Conservation (phyloP, 2,797 vertebrate species). For the Chromobotia macracanthus region DNA sequence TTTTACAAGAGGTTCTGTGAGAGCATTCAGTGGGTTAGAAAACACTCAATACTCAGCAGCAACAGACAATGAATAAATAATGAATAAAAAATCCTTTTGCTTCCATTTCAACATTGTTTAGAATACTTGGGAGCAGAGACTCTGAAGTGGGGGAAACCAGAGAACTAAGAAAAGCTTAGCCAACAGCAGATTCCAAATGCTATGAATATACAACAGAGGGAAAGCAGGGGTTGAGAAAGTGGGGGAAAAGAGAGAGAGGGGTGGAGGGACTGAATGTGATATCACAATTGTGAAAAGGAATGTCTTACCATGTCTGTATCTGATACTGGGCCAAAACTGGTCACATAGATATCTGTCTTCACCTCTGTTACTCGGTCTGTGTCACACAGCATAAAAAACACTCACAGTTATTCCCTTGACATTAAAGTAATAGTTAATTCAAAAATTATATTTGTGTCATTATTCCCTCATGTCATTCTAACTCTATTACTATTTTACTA, state of each 20-base stretch:
- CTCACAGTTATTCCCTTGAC: not conserved
- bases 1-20: not conserved
- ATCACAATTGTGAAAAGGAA: conserved; percentile 1
- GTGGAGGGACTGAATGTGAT: not conserved
- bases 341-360: conserved; percentile 74
- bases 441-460: not conserved
- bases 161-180: conserved; percentile 49
- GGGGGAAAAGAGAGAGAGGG: conserved; percentile 16
- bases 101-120: conserved; percentile 37
- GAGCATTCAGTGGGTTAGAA: conserved; percentile 6
- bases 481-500: too few relatives aligned
- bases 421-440: conserved; percentile 1
- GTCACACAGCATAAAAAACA: conserved; percentile 43
- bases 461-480: not conserved
- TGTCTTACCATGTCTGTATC: conserved; percentile 71
- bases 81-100: conserved; percentile 34
- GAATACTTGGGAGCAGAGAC: conserved; percentile 65
- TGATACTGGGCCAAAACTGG: conserved; percentile 73
- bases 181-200: conserved; percentile 26
- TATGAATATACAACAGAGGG: conserved; percentile 44
- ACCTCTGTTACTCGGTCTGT: conserved; percentile 71
- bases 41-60: conserved; percentile 28
- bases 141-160: conserved; percentile 36
- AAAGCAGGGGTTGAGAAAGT: conserved; percentile 8
- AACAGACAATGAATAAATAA: conserved; percentile 46